A percentile compares a stretch with the other conserved stretches of the same genome.
phyloP scores from a whole-genome alignment of 2,797 vertebrate species.

The Champsocephalus esox region DNA sequence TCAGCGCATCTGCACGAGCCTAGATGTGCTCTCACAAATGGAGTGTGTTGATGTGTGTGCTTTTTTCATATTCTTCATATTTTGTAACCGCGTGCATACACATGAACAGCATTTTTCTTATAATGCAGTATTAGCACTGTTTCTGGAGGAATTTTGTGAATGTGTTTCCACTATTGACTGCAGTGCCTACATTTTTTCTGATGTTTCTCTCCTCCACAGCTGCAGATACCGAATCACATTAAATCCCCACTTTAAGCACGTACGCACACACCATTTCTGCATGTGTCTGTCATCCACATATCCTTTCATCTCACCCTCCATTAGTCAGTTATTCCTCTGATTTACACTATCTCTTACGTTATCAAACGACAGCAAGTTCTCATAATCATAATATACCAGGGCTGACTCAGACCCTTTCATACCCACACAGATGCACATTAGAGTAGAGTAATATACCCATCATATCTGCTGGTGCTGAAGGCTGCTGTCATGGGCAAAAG shows the following conservation, averaged over 20 bases:
- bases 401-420: conserved; percentile 25
- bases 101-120: neutral
- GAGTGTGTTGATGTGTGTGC: conserved; percentile 12
- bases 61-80: conserved; percentile 16
- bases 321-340: conserved; percentile 51
- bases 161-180: neutral
- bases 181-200: conserved; percentile 18
- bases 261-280: conserved; percentile 2
- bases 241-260: neutral
- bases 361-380: conserved; percentile 65
- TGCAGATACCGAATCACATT: conserved; percentile 29
- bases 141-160: neutral
- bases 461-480: conserved; percentile 76
- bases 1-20: conserved; percentile 39
- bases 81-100: neutral
- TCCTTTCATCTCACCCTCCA: conserved; percentile 50
- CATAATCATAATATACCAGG: conserved; percentile 53
- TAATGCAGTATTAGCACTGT: neutral
- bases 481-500: conserved; percentile 73
- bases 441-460: conserved; percentile 54
- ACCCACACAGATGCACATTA: conserved; percentile 35
- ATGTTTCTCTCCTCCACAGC: conserved; percentile 7
- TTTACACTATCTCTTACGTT: conserved; percentile 47
- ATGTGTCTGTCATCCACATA: conserved; percentile 58
- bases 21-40: conserved; percentile 20